Base-by-base conservation (phyloP, 2,797 vertebrate species). In the Cyprinodon diabolis region DNA sequence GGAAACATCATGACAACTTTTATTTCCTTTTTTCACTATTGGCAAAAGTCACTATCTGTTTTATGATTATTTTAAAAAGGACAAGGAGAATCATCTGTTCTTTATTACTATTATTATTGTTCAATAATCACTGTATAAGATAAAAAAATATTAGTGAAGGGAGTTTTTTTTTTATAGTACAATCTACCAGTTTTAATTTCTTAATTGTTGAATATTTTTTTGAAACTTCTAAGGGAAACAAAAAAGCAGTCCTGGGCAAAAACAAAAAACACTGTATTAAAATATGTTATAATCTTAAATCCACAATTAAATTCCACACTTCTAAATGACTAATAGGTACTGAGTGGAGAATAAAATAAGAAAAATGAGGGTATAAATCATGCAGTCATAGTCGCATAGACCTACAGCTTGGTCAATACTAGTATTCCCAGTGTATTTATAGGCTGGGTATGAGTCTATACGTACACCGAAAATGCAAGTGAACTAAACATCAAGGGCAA, bases 401-500 rank as follows among this genome's bases (percentile, higher is more conserved):
- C 71, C 3, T 75, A 54, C 47, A n/a, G n/a, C 66, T 60, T 73
- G 75, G 69, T 81, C 37, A 78, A 14, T 71, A 6, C 66, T 68
- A 57, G 68, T 51, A 49, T 55, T 67, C 7, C 40, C 30, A 35
- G 1, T n/a, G 19, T 14, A 30, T 74, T 70, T 65, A 63, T 62
- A 67, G 60, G 68, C 51, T 74, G 58, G 47, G 71, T 70, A 68
- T 82, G 81, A 83, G 81, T 83, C 81, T 87, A 77, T 84, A 83
- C 62, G 71, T 85, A 69, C 71, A 49, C 84, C 43, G 74, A 62
- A 69, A 87, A 87, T 85, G 90, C 86, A 86, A 87, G 90, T 81
- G 79, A 88, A 90, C 89, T 84, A 90, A 94, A 94, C 92, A 88
- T 92, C 89, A 93, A 92, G 93, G 91, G 90, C 90, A 90, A 89